Base-by-base conservation (phyloP, 2,888 invertebrate genomes). In the Drosophila algonquin region DNA sequence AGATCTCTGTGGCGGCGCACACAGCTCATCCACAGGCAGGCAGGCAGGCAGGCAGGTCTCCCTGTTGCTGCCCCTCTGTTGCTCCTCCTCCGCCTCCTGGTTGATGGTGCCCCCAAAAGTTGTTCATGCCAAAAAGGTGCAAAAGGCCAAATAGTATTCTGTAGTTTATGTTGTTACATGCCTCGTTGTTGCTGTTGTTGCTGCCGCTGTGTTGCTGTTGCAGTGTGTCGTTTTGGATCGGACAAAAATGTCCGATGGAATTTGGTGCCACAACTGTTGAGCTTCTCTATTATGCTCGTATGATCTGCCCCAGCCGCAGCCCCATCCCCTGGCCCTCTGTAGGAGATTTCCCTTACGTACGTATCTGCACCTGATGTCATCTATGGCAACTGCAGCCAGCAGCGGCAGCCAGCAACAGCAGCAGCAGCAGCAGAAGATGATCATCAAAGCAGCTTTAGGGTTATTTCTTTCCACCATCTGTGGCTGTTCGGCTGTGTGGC, bases 111-210 rank as follows among this genome's bases (percentile, higher is more conserved):
- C 71, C 83, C 84, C 81, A 79, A 87, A 82, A 84, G 79, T 78
- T 87, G 81, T 80, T 69, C 85, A 77, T 87, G 84, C 89, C 89
- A 81, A 81, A 80, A 88, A 86, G 87, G 85, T 87, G 84, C 84
- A 88, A 85, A 75, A 85, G 85, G 88, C 85, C 85, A 85, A 85
- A 85, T 85, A 86, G 77, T 88, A 82, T 88, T 86, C 75, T 74
- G 75, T 88, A 86, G 88, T 85, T 88, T 88, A 83, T 88, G 88
- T 88, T 85, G 85, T 86, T 88, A 79, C 88, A 86, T 76, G 81
- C 78, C 74, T 77, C 79, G 73, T 68, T 75, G 76, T 52, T 71
- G 68, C 51, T 75, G 69, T 10, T 68, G 69, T 10, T 68, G 68
- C 47, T 67, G 61, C 35, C 70, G 64, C 58, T 70, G 70, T 76